phyloP scores from a whole-genome alignment of 2,113 vertebrate species.

The Eubucco bourcierii region DNA sequence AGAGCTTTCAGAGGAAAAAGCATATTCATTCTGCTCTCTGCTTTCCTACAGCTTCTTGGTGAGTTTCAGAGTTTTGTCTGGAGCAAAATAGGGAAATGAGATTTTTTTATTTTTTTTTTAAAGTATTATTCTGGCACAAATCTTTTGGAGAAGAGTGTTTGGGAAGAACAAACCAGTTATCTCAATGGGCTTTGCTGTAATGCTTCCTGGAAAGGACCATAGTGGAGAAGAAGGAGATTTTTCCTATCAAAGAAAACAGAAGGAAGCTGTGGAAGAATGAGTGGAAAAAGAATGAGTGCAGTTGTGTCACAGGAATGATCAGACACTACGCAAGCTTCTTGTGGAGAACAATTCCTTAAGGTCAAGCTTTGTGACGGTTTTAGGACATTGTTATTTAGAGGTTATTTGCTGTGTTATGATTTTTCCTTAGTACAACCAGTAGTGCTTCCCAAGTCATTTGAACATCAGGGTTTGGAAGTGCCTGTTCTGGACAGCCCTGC shows the following conservation, averaged over 20 bases:
- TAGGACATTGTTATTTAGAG: not conserved
- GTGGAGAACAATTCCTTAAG: not conserved
- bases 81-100: not conserved
- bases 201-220: not conserved
- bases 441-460: not conserved
- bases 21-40: not conserved
- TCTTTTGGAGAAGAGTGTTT: not conserved
- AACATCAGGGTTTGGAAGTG: not conserved
- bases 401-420: not conserved
- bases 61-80: not conserved
- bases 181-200: not conserved
- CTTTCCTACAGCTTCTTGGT: not conserved
- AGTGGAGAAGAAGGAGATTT: not conserved
- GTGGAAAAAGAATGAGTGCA: not conserved
- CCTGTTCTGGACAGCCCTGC: not conserved
- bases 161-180: not conserved
- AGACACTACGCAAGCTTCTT: accelerated
- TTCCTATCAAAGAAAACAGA: not conserved
- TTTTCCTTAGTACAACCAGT: not conserved
- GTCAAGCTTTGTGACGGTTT: not conserved
- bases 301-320: not conserved
- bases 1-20: not conserved
- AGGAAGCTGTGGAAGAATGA: not conserved
- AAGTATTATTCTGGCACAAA: not conserved
- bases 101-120: not conserved